Base-by-base conservation (phyloP, 2,113 vertebrate species). In the Neopipo cinnamomea region DNA sequence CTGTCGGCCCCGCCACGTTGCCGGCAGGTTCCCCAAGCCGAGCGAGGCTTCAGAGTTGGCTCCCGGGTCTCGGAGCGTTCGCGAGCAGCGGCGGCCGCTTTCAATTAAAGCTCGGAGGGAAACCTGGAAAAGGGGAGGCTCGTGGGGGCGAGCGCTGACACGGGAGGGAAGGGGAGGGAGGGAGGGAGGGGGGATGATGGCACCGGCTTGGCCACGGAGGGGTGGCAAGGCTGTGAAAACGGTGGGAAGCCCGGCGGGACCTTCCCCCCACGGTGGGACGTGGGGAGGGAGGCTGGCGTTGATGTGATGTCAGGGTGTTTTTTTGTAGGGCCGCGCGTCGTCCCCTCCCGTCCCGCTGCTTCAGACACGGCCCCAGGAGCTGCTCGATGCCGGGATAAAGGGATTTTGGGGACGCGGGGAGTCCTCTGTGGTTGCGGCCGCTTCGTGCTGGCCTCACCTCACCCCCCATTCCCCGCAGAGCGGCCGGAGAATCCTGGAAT, bases 61-160 rank as follows among this genome's bases (percentile, higher is more conserved):
- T 93, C 95, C 92, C 8, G 58, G 94, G 82, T 95, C 93, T 92
- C 63, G 5, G 47, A 4, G 44, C 68, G 90, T 84, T 85, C 74
- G 71, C 72, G 86, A 11, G 16, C 83, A 37, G 85, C 90, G 3
- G 52, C 74, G 21, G 39, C 75, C 73, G 93, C 97, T 97, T 97
- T 96, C 97, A 97, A 96, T 97, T 97, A 97, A 94, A 95, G 92
- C 93, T 88, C 3, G 6, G 75, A 95, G 91, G 68, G 25, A 91
- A 75, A 75, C 66, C 91, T 95, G 93, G 93, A 84, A 95, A 93
- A 24, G 47, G 47, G 47, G 84, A 78, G 66, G 46, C 44, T 75
- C 3, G 0, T 2, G 12, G 81, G 39, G 35, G 58, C 2, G 35
- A 89, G 81, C 18, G n/a, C 49, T 0, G 3, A 53, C 41, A 7